A percentile compares a stretch with the other conserved stretches of the same genome.
Conservation (phyloP, 2,888 invertebrate genomes). For the Nysson spinosus region DNA sequence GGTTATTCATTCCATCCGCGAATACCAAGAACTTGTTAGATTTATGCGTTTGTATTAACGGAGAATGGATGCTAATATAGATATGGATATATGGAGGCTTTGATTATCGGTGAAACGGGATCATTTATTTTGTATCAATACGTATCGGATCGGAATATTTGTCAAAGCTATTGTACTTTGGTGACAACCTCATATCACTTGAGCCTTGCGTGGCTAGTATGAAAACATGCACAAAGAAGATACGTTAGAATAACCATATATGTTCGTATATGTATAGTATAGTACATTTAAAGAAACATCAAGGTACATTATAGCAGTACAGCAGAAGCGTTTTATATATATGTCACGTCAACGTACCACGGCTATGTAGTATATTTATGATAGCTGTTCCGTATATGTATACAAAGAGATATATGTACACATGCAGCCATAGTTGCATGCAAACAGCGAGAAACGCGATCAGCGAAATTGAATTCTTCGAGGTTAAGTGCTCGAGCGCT, state of each 20-base stretch:
- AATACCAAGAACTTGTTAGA: conserved; percentile 37
- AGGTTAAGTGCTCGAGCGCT: conserved; percentile 63
- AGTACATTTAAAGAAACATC: conserved; percentile 51
- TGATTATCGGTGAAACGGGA: conserved; percentile 55
- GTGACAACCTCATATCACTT: conserved; percentile 17
- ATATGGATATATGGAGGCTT: conserved; percentile 41
- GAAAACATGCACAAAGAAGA: conserved; percentile 45
- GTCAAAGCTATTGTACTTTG: conserved; percentile 25
- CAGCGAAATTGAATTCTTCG: conserved; percentile 62
- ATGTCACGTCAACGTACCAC: conserved; percentile 44
- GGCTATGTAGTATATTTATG: conserved; percentile 24
- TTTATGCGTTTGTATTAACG: conserved; percentile 32
- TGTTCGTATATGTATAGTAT: no score
- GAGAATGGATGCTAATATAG: conserved; percentile 43
- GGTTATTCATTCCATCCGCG: conserved; percentile 35
- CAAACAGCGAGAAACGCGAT: conserved; percentile 63
- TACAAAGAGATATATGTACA: conserved; percentile 29
- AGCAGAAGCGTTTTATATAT: conserved; percentile 52
- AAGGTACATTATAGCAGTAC: conserved; percentile 52
- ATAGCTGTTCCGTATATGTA: conserved; percentile 7
- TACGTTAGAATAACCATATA: conserved; percentile 39
- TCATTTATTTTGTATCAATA: conserved; percentile 47
- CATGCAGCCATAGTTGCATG: conserved; percentile 67
- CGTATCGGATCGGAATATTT: conserved; percentile 50
- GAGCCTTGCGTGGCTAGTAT: background rate